Evolutionary conservation across 2,888 invertebrate species (phyloP), one percentile per base, ranked within the genome.

Genomic region (Tiphia femorata): DNA sequence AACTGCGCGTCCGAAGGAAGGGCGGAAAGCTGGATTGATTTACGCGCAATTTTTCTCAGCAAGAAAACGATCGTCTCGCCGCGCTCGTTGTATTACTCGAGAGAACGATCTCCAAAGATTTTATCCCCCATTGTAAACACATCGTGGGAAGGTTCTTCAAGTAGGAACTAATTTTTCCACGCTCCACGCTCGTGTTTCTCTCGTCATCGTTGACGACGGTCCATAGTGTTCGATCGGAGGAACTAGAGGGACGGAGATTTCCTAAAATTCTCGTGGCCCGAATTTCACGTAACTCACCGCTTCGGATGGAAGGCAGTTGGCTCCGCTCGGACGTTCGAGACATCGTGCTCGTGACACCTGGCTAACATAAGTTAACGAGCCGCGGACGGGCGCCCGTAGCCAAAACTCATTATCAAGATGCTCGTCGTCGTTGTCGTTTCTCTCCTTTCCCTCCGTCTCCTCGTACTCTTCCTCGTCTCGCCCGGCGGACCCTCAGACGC

Each of bases 21-120:
- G 43, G 46, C 46, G 46, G 58, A 64, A 53, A 64, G 41, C 33
- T 50, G 48, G 29, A 44, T 47, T 40, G 38, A 58, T 64, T 62
- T 42, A 54, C 61, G 48, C 25, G 41, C 52, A 55, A 47, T n/a
- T n/a, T n/a, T n/a, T n/a, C n/a, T n/a, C n/a, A n/a, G n/a, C n/a
- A n/a, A n/a, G n/a, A n/a, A n/a, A n/a, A n/a, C n/a, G n/a, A n/a
- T n/a, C n/a, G n/a, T n/a, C n/a, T n/a, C n/a, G n/a, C n/a, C n/a
- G n/a, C n/a, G n/a, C n/a, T n/a, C n/a, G n/a, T n/a, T n/a, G n/a
- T n/a, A n/a, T n/a, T n/a, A n/a, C n/a, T n/a, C n/a, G n/a, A n/a
- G n/a, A n/a, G n/a, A n/a, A n/a, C n/a, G n/a, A n/a, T n/a, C n/a
- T n/a, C n/a, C n/a, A n/a, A n/a, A n/a, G n/a, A n/a, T n/a, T n/a